phyloP scores from a whole-genome alignment of 2,113 vertebrate species.

The Neolamprologus brichardi region DNA sequence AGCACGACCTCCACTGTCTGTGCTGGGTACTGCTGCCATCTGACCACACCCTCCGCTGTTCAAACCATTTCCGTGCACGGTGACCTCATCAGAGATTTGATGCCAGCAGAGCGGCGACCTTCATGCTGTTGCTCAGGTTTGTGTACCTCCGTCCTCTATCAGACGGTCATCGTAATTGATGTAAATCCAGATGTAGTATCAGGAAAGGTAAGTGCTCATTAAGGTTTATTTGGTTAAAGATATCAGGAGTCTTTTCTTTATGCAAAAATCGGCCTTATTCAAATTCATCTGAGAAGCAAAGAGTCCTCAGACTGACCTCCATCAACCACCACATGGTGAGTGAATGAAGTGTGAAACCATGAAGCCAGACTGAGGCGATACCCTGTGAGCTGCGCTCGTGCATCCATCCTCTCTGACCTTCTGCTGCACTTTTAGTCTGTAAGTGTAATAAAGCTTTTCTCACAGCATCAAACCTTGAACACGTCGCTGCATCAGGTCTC shows the following conservation, averaged over 20 bases:
- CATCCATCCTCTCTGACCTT: neutral
- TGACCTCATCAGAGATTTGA: neutral
- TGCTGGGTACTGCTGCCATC: neutral
- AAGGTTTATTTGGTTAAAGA: neutral
- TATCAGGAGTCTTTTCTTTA: neutral
- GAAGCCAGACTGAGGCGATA: fast-evolving
- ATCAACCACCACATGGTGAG: neutral
- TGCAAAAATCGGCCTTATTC: neutral
- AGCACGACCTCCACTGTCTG: neutral
- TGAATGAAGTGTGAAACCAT: neutral
- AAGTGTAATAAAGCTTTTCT: neutral
- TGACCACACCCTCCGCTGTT: fast-evolving
- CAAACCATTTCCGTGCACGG: neutral
- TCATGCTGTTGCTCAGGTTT: neutral
- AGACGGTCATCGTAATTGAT: neutral
- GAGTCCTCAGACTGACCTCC: neutral
- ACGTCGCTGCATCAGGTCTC: neutral
- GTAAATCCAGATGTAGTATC: neutral
- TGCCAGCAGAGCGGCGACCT: neutral
- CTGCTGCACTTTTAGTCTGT: neutral
- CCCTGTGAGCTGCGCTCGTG: fast-evolving
- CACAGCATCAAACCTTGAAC: neutral
- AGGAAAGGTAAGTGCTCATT: neutral
- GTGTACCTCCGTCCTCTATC: neutral
- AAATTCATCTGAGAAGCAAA: neutral